Conservation (phyloP, 2,797 vertebrate species). For the Cygnus olor region DNA sequence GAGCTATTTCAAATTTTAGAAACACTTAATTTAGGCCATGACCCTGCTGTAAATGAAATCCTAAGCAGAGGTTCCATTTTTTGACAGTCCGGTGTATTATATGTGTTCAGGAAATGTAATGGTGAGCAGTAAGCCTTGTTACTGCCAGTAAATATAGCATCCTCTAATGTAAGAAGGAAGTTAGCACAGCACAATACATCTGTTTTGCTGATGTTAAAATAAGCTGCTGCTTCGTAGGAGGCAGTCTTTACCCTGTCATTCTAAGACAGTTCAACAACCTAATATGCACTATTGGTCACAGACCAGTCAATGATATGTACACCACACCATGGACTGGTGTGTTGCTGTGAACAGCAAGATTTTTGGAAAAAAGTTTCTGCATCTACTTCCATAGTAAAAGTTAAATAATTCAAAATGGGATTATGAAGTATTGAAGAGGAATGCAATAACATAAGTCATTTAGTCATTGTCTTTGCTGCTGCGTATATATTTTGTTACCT, state of each 20-base stretch:
- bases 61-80: not conserved
- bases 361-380: not conserved
- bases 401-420: not conserved
- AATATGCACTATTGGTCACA: not conserved
- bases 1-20: not conserved
- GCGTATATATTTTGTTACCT: not conserved
- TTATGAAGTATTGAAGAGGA: not conserved
- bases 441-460: not conserved
- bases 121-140: not conserved
- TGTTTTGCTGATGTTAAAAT: not conserved
- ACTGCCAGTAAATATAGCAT: not conserved
- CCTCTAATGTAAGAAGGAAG: not conserved
- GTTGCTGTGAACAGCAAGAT: not conserved
- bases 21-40: not conserved
- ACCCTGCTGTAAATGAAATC: not conserved
- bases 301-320: not conserved
- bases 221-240: not conserved
- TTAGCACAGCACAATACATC: not conserved
- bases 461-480: not conserved
- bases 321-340: not conserved
- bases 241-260: not conserved
- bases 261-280: not conserved
- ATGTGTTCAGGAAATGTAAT: not conserved
- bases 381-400: not conserved
- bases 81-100: not conserved